These are phyloP conservation scores for Amphipyra berbera DNA, from an alignment of 2,888 invertebrate genomes.

Conservation along the genomic window DNA sequence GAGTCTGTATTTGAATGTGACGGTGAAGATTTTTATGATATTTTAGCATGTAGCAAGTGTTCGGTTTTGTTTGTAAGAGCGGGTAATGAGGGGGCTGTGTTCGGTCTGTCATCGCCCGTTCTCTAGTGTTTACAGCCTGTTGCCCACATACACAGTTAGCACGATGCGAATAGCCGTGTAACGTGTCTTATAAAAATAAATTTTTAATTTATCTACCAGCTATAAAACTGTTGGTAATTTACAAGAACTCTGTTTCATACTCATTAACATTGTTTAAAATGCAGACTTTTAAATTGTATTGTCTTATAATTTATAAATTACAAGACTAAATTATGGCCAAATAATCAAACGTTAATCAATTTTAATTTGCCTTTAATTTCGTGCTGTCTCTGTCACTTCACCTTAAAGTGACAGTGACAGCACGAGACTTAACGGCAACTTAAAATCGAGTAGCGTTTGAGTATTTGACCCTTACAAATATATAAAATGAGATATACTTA, in stretches of 20 bases:
- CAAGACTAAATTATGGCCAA: no score
- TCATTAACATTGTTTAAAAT: constrained; percentile 48
- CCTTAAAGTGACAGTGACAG: no score
- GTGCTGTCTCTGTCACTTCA: no score
- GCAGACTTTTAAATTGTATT: constrained; percentile 25
- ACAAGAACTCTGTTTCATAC: constrained; percentile 54
- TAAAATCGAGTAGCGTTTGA: no score
- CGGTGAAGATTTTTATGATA: constrained; percentile 74
- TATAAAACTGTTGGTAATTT: constrained; percentile 65
- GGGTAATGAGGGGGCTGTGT: constrained; percentile 84
- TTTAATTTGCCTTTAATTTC: no score
- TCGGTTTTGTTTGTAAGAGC: constrained; percentile 77
- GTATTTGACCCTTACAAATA: no score
- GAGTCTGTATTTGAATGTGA: constrained; percentile 62
- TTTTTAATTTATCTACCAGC: constrained; percentile 66
- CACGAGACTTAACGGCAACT: no score
- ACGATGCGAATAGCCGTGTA: constrained; percentile 72
- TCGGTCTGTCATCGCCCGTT: constrained; percentile 79
- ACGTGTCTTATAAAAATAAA: constrained; percentile 71
- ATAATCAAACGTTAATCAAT: no score
- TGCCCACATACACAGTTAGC: constrained; percentile 74
- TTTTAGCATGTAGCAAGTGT: constrained; percentile 74
- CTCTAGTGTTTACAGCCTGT: constrained; percentile 79
- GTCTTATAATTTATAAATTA: constrained; percentile 4
- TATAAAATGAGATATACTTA: no score